These are phyloP conservation scores for Drosophila sordidapex DNA, from an alignment of 2,888 invertebrate genomes.

Conservation along the genomic window DNA sequence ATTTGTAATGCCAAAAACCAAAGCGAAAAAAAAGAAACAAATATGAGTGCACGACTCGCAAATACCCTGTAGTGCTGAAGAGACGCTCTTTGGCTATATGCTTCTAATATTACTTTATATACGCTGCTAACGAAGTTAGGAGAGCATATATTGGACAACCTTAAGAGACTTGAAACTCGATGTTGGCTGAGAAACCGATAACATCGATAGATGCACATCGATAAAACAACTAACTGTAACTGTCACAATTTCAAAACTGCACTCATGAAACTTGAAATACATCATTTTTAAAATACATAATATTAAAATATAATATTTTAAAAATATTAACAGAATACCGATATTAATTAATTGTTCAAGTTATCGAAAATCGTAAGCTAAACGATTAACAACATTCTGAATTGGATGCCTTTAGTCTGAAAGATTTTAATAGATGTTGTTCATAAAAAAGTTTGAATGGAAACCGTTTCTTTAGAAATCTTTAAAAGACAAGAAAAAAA, in stretches of 20 bases:
- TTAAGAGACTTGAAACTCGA: background rate
- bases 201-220: background rate
- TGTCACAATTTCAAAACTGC: background rate
- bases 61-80: slow-evolving; percentile 13
- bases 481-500: background rate
- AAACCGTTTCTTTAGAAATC: background rate
- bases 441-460: too few species aligned
- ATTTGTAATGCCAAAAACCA: slow-evolving; percentile 66
- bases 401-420: background rate
- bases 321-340: background rate
- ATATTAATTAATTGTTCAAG: background rate
- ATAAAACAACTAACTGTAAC: background rate
- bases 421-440: too few species aligned
- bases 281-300: too few species aligned
- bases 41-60: background rate
- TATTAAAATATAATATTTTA: too few species aligned
- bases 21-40: slow-evolving; percentile 22
- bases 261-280: background rate
- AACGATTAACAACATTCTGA: background rate
- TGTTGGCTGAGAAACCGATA: background rate
- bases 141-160: too few species aligned
- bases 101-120: background rate
- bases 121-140: background rate
- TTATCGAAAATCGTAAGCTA: background rate
- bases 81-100: background rate